Percentiles rank a stretch among this genome's conserved stretches.
Evolutionary conservation across 23 tunicate species (phyloP).

Genomic region (Trididemnum clinides): DNA sequence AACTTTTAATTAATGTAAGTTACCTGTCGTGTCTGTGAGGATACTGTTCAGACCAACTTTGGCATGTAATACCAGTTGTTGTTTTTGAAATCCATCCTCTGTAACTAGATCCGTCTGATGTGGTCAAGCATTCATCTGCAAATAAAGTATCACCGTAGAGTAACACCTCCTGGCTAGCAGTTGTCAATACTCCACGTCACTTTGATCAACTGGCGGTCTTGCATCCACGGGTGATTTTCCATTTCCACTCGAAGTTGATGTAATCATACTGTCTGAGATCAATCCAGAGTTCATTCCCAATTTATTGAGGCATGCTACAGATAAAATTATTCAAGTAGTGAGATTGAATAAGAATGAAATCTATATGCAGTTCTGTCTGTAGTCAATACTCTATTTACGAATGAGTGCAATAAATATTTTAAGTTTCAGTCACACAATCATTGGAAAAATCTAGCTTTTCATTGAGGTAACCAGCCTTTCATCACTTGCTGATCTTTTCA

Average conservation of each 20-base stretch:
- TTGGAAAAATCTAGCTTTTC: no score
- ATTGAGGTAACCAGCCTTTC: no score
- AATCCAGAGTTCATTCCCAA: constrained; percentile 84
- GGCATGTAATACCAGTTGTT: constrained; percentile 58
- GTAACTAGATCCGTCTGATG: constrained; percentile 54
- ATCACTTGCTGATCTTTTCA: no score
- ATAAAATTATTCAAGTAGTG: no score
- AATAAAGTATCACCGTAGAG: no score
- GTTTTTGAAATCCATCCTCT: constrained; percentile 87
- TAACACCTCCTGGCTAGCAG: neutral
- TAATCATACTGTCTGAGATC: constrained; percentile 57
- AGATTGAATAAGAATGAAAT: no score
- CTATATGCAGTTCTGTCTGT: no score
- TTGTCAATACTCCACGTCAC: constrained; percentile 3
- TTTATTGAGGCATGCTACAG: constrained; percentile 80
- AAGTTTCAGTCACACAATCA: no score
- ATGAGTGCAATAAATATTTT: no score
- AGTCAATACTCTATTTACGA: no score
- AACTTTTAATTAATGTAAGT: no score
- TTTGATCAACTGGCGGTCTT: constrained; percentile 62
- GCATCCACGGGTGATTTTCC: constrained; percentile 60
- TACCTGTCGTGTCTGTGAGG: constrained; percentile 81
- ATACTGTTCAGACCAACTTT: constrained; percentile 67
- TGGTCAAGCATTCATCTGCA: constrained; percentile 62
- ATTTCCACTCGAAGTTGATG: constrained; percentile 36